Evolutionary conservation across 2,113 vertebrate genomes (phyloP).

Genomic region (Esox niger): DNA sequence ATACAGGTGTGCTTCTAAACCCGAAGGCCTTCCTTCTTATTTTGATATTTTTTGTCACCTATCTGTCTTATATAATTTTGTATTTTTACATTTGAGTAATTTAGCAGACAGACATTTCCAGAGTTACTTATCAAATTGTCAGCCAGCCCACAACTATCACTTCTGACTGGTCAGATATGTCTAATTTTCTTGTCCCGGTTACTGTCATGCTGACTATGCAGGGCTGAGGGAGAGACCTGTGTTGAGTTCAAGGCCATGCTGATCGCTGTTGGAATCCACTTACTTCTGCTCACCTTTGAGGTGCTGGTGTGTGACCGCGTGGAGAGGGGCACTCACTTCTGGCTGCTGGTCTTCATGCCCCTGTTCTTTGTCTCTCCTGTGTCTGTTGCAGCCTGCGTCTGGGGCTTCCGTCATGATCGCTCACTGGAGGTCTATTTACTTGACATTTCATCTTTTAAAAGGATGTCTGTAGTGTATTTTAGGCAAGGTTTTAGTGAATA

Average conservation of each 20-base stretch:
- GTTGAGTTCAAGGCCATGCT: slow-evolving; percentile 99
- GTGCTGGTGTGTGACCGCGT: slow-evolving; percentile 95
- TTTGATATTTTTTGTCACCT: neutral
- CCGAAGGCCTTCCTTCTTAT: neutral
- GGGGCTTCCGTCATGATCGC: slow-evolving; percentile 96
- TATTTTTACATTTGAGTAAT: too few relatives aligned
- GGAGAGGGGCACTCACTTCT: slow-evolving; percentile 85
- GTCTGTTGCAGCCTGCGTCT: slow-evolving; percentile 95
- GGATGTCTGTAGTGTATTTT: too few relatives aligned
- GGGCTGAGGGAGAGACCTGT: slow-evolving; percentile 96
- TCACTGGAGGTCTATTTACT: slow-evolving; percentile 90
- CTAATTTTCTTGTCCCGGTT: too few relatives aligned
- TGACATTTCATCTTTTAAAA: neutral
- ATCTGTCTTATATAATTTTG: neutral
- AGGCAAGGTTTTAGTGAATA: too few relatives aligned
- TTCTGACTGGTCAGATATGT: too few relatives aligned
- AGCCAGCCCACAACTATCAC: too few relatives aligned
- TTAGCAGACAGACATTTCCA: too few relatives aligned
- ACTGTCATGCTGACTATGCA: slow-evolving; percentile 33
- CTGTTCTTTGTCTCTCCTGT: slow-evolving; percentile 97
- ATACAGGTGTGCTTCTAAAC: slow-evolving; percentile 79
- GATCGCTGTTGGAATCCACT: slow-evolving; percentile 95
- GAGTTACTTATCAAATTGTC: too few relatives aligned
- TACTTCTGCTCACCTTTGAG: slow-evolving; percentile 95
- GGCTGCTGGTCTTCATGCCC: slow-evolving; percentile 98